Percentiles rank a stretch among this genome's conserved stretches.
Evolutionary conservation across 2,797 vertebrate genomes (phyloP).

Genomic region (Hephaestus fuliginosus): DNA sequence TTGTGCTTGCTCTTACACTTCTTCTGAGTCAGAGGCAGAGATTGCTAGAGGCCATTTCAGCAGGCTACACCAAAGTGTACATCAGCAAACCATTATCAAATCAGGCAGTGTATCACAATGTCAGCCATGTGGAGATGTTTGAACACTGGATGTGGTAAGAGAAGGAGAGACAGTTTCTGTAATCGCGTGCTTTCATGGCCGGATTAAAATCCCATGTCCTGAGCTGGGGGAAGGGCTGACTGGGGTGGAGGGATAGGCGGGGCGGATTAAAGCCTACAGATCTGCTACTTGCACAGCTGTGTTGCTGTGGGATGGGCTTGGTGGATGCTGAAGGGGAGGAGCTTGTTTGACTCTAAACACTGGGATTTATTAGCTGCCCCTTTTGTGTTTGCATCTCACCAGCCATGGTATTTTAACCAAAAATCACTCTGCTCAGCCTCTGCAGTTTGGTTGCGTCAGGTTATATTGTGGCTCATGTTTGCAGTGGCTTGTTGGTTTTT

Average conservation of each 20-base stretch:
- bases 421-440: neutral
- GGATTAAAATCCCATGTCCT: constrained; percentile 80
- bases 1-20: neutral
- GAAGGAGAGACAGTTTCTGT: constrained; percentile 62
- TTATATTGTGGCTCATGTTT: constrained; percentile 2
- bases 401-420: neutral
- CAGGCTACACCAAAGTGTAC: neutral
- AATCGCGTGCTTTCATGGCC: constrained; percentile 74
- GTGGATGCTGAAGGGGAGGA: constrained; percentile 46
- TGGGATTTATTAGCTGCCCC: too few species aligned
- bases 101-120: neutral
- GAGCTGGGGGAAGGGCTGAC: constrained; percentile 67
- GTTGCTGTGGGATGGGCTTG: constrained; percentile 59
- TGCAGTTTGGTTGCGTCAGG: neutral
- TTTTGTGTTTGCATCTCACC: constrained; percentile 11
- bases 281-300: constrained; percentile 77
- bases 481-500: neutral
- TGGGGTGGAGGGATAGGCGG: constrained; percentile 38
- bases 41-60: constrained; percentile 13
- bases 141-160: constrained; percentile 22
- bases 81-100: neutral
- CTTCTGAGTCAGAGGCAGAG: neutral
- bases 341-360: constrained; percentile 19
- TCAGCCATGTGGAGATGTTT: constrained; percentile 19
- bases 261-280: constrained; percentile 75